Base-by-base conservation (phyloP, 2,113 vertebrate genomes). In the Macaca mulatta region DNA sequence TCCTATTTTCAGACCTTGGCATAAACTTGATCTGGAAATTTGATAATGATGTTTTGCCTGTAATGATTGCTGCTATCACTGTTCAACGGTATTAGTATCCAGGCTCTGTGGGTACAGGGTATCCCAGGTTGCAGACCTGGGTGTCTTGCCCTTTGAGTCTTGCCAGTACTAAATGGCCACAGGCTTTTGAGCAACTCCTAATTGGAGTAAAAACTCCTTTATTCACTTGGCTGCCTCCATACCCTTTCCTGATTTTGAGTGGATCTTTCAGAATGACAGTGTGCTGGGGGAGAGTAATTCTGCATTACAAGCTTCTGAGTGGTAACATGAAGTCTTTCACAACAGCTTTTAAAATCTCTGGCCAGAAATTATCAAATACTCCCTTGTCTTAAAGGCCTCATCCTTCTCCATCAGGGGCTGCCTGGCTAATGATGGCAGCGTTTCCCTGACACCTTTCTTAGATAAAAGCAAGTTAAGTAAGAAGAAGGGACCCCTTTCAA, bases 1-100 rank as follows among this genome's bases (percentile, higher is more conserved):
- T 96, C 50, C 96, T 97, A 97, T 97, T 97, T 98, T 97, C 91
- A 94, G 93, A 89, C 20, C 16, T 83, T 84, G 84, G 72, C 86
- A 52, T 87, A 52, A 89, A 97, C 88, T 80, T 72, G 93, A 93
- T 48, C 96, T 94, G 87, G 96, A 92, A 97, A 97, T 52, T 77
- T 81, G 97, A 97, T 97, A 79, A 59, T 77, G 61, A 61, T 96
- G 86, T 95, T 97, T 92, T 87, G 81, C 72, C 91, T 92, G 74
- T 91, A 89, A 64, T 38, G 43, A 93, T n/a, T 64, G 85, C 59
- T 52, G 75, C 67, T 75, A 35, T 88, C 35, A n/a, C 84, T 27
- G 1, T 83, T 77, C 38, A 86, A 30, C 43, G 13, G 32, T 50
- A 20, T 90, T 72, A 92, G 50, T 50, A 61, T 48, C 94, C 64